Conservation (phyloP, 2,888 invertebrate species). For the Drosophila niveifrons region DNA sequence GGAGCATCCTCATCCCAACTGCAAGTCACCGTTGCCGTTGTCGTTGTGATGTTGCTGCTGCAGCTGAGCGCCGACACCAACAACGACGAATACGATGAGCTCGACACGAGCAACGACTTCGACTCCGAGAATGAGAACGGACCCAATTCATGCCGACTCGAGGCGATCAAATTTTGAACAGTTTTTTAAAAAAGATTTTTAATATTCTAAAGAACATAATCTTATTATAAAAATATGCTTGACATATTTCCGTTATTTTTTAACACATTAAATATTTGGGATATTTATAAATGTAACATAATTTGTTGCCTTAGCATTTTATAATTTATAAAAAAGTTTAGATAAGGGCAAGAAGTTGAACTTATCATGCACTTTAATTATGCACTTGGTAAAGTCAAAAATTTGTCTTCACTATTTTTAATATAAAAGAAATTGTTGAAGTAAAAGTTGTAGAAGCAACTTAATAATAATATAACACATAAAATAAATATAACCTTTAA, state of each 20-base stretch:
- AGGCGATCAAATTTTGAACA: conserved; percentile 16
- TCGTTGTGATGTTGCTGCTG: conserved; percentile 51
- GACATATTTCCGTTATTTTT: background rate
- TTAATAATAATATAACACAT: no score
- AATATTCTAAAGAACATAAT: background rate
- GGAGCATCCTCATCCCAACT: conserved; percentile 21
- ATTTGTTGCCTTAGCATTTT: no score
- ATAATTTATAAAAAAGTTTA: no score
- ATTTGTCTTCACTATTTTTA: no score
- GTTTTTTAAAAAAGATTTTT: background rate
- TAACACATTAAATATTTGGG: background rate
- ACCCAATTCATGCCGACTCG: conserved; percentile 13
- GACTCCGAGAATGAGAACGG: conserved; percentile 30
- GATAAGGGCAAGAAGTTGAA: no score
- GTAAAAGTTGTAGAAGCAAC: no score
- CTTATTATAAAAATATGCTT: background rate
- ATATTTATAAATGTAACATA: no score
- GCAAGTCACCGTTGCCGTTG: conserved; percentile 30
- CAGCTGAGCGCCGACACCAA: conserved; percentile 61
- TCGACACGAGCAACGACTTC: conserved; percentile 13
- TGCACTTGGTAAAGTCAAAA: no score
- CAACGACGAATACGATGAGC: conserved; percentile 6
- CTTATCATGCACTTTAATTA: no score
- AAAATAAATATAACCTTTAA: no score
- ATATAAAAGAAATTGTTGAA: no score